These are phyloP conservation scores for Polypedilum vanderplanki DNA, from an alignment of 1,140 invertebrate genomes.

Conservation along the genomic window DNA sequence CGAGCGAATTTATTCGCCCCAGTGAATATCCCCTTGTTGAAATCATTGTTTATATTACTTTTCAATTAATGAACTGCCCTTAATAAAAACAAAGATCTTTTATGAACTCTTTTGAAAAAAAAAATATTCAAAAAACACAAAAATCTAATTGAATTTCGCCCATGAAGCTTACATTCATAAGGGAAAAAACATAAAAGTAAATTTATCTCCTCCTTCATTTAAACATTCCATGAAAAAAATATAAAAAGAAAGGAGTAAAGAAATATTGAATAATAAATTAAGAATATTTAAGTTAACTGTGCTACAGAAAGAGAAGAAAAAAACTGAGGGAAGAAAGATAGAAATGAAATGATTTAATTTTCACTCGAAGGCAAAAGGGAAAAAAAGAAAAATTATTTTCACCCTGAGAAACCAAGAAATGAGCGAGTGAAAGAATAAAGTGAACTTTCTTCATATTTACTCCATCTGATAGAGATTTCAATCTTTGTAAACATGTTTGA, in stretches of 20 bases:
- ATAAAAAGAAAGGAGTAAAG: neutral
- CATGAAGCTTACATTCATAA: too few relatives aligned
- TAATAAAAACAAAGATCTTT: too few relatives aligned
- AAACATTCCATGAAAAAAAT: neutral
- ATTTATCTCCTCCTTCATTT: neutral
- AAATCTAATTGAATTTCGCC: too few relatives aligned
- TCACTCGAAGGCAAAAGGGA: constrained; percentile 13
- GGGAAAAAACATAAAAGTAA: too few relatives aligned
- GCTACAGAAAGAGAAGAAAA: neutral
- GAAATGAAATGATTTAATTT: constrained; percentile 28
- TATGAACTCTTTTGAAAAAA: too few relatives aligned
- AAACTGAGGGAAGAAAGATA: neutral
- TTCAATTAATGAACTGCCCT: too few relatives aligned
- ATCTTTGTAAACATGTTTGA: neutral
- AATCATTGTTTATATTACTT: too few relatives aligned
- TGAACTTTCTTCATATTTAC: constrained; percentile 9
- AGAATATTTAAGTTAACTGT: neutral
- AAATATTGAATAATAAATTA: constrained; percentile 20
- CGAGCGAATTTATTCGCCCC: too few relatives aligned
- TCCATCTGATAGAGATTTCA: constrained; percentile 5
- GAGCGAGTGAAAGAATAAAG: too few relatives aligned
- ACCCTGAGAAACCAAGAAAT: neutral
- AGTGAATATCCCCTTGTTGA: too few relatives aligned
- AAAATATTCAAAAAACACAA: too few relatives aligned
- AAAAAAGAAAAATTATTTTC: neutral